Base-by-base conservation (phyloP, 2,888 invertebrate species). In the Morpho deidamia region DNA sequence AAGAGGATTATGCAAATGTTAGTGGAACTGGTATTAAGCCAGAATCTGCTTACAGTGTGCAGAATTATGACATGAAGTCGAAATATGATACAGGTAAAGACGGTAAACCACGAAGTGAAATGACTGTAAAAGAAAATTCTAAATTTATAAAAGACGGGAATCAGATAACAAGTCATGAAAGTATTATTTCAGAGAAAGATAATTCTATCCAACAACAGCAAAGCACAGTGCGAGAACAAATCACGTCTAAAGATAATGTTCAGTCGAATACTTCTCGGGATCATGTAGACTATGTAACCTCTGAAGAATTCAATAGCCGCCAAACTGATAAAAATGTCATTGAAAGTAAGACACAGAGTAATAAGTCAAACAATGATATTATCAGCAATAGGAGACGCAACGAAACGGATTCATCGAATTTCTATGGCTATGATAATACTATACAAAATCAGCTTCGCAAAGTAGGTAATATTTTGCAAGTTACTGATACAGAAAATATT, bases 1-100 rank as follows among this genome's bases (percentile, higher is more conserved):
- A 90, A 59, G 92, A 92, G 77, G 83, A 83, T 41, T 86, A 90
- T 67, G 83, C 90, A 32, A 91, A 88, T 57, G 80, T 84, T 38
- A 89, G 85, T 61, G 92, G 92, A 11, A 92, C 92, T 7, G 89
- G 86, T 58, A 90, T 92, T n/a, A 83, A 84, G 44, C 90, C 92
- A 9, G 88, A 92, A 74, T 79, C 91, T 45, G 90, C 90, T 48
- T 87, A 91, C 59, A 86, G 89, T 58, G 82, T 88, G 62, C 84
- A 91, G 68, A 86, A 87, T 54, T 89, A 85, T 60, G 91, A 92
- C 48, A 88, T 87, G 74, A 84, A 90, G 63, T 86, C 91, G 7
- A 89, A 85, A 41, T 92, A 88, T 67, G 92, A 92, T 62, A 86
- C 91, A 7, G 91, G 90, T 3, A 88, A 90, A 68, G 90, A 90